A percentile compares a stretch with the other conserved stretches of the same genome.
These are phyloP conservation scores for Peromyscus eremicus DNA, from an alignment of 2,797 vertebrate genomes.

Conservation along the genomic window DNA sequence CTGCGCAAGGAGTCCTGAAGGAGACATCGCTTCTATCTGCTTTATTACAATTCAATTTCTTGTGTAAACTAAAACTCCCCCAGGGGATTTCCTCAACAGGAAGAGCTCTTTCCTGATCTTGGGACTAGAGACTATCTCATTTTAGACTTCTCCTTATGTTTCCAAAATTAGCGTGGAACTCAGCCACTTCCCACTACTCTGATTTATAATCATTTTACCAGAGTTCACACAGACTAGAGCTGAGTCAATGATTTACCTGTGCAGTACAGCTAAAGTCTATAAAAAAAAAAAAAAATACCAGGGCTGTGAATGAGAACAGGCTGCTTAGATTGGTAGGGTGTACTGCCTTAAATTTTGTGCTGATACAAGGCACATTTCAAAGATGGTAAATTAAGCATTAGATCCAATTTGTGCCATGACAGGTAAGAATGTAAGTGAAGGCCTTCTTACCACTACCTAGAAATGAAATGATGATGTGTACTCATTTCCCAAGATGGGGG, in stretches of 20 bases:
- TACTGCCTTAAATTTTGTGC: constrained; percentile 56
- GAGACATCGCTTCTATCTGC: background rate
- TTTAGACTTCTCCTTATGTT: background rate
- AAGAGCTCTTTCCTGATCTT: constrained; percentile 33
- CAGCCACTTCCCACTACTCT: constrained; percentile 22
- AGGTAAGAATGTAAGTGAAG: background rate
- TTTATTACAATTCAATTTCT: constrained; percentile 64
- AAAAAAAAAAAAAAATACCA: background rate
- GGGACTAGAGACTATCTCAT: background rate
- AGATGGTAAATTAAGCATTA: constrained; percentile 51
- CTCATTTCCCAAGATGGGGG: background rate
- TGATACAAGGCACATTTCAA: constrained; percentile 32
- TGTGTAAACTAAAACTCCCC: constrained; percentile 61
- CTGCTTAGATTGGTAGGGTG: background rate
- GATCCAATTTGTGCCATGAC: constrained; percentile 46
- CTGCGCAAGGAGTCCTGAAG: constrained; percentile 11
- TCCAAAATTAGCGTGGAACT: constrained; percentile 57
- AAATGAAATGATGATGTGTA: background rate
- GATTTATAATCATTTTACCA: constrained; percentile 62
- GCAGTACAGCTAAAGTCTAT: constrained; percentile 29
- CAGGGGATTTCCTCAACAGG: background rate
- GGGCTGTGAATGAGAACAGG: background rate
- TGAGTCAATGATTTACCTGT: constrained; percentile 40
- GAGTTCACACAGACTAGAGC: constrained; percentile 38
- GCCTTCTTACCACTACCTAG: background rate